Conservation (phyloP, 2,888 invertebrate species). For the Drosophila demipolita region DNA sequence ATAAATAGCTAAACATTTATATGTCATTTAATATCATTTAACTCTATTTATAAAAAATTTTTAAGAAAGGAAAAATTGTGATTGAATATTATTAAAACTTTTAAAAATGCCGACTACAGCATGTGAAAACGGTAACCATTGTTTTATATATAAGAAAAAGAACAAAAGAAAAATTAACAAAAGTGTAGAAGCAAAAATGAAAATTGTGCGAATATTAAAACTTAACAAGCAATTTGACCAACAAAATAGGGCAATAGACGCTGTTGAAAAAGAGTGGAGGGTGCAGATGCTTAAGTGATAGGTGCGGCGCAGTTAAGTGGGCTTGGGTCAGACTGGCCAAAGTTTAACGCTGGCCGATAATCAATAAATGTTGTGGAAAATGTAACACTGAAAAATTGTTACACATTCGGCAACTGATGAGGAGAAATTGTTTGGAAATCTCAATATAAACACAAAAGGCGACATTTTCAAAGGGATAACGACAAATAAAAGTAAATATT, state of each 20-base stretch:
- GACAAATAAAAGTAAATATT: neutral
- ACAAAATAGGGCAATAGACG: slow-evolving; percentile 27
- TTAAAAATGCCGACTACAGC: neutral
- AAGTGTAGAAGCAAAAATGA: slow-evolving; percentile 39
- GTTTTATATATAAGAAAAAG: neutral
- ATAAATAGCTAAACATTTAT: neutral
- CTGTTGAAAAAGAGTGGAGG: neutral
- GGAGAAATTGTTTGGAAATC: slow-evolving; percentile 40
- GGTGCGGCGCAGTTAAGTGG: neutral
- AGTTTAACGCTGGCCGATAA: slow-evolving; percentile 52
- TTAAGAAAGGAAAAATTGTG: neutral
- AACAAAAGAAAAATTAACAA: slow-evolving; percentile 41
- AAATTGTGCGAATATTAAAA: slow-evolving; percentile 56
- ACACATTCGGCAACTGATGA: slow-evolving; percentile 59
- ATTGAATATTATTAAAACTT: neutral
- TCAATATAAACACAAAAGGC: slow-evolving; percentile 20
- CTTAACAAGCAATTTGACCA: slow-evolving; percentile 61
- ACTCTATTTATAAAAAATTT: neutral
- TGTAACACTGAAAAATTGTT: slow-evolving; percentile 60
- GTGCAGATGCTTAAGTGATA: neutral
- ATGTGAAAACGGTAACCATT: neutral
- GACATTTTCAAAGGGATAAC: slow-evolving; percentile 6
- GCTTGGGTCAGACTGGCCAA: slow-evolving; percentile 15
- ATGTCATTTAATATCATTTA: neutral
- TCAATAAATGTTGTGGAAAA: slow-evolving; percentile 72